A percentile compares a stretch with the other conserved stretches of the same genome.
Conservation (phyloP, 2,113 vertebrate genomes). For the Phaethon lepturus region DNA sequence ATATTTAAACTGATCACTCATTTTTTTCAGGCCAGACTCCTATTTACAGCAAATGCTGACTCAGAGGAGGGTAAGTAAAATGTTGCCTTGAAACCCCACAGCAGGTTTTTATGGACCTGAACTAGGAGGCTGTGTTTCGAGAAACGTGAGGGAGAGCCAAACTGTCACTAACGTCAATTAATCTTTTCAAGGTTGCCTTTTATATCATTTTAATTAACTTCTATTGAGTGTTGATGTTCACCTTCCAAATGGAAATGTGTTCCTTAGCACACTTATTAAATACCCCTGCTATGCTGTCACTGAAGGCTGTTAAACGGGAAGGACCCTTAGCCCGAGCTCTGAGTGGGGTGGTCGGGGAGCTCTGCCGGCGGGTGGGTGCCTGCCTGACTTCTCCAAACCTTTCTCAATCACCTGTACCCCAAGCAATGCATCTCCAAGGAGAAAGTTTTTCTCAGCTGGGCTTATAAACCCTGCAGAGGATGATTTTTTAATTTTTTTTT, state of each 20-base stretch:
- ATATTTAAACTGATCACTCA: neutral
- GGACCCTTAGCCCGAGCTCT: neutral
- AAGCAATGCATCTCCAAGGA: neutral
- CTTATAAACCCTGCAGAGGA: neutral
- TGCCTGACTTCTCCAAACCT: neutral
- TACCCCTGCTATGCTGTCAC: neutral
- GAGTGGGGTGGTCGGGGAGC: neutral
- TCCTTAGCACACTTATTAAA: constrained; percentile 31
- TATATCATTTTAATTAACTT: constrained; percentile 69
- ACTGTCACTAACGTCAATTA: constrained; percentile 20
- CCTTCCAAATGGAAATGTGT: constrained; percentile 27
- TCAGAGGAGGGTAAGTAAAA: neutral
- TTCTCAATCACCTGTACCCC: neutral
- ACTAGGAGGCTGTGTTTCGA: neutral
- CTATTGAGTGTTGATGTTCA: constrained; percentile 18
- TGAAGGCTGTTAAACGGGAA: neutral
- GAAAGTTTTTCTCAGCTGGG: neutral
- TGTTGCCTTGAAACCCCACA: neutral
- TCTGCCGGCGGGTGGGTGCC: neutral
- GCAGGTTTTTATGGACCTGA: neutral
- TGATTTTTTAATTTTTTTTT: neutral
- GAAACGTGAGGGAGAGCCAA: neutral
- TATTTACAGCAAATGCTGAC: neutral
- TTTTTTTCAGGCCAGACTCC: neutral
- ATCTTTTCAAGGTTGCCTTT: constrained; percentile 52